Evolutionary conservation across 2,888 invertebrate genomes (phyloP), one percentile per base, ranked within the genome.

Genomic region (Sylvicola fuscatus): DNA sequence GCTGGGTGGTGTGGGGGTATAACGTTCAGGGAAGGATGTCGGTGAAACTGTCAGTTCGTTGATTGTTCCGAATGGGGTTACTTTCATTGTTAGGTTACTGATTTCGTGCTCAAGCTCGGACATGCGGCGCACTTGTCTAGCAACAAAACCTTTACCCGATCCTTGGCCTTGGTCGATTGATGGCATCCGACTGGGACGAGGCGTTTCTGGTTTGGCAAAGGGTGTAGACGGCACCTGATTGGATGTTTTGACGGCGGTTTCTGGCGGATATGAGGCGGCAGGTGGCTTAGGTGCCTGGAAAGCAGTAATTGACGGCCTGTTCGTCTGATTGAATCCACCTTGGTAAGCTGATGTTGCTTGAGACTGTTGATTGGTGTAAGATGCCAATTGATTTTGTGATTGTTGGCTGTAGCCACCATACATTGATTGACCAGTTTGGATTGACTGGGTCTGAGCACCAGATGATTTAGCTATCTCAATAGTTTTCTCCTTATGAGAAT

Each of bases 401-500:
- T 21, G 21, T 21, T 21, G 21, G 5, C 8, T 21, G 8, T 4
- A 6, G 5, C 21, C 21, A 21, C 8, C 21, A 21, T 4, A 21
- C 21, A 6, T 34, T 17, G 10, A 34, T 26, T 26, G 34, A 27
- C 27, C 32, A 26, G 8, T 34, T 30, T 16, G 17, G 7, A 17
- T 29, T 3, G 16, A 7, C 5, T 12, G 5, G 2, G 14, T 13
- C 4, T 3, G 26, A 17, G 40, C 39, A 12, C 41, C 44, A 49
- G 56, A 54, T 45, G 61, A 64, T 51, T 61, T 67, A 45, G 64
- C 62, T 34, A 74, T 72, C 56, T 75, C 70, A 40, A 74, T 60
- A 12, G 68, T 64, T 51, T 69, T 68, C 34, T 72, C 70, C 34
- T 70, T 69, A 49, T 72, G 72, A 2, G 64, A 66, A 39, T 65